Evolutionary conservation across 2,888 invertebrate species (phyloP), one percentile per base, ranked within the genome.

Genomic region (Agonopterix arenella): DNA sequence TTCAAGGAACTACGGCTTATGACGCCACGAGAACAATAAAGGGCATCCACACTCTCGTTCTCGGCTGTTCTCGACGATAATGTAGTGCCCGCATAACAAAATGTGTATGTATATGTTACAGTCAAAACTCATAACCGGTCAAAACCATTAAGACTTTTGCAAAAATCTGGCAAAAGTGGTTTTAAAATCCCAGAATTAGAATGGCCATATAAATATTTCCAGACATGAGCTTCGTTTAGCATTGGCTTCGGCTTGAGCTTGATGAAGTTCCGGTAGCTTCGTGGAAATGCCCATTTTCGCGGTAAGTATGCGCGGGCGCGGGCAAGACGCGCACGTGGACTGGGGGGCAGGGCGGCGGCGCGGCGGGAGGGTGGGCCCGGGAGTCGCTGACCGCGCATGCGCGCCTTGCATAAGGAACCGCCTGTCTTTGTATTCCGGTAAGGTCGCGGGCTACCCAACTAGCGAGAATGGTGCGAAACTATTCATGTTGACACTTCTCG

Each of bases 271-370:
- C 83, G 82, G 83, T 73, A 60, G 57, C 60, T 85, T 86, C 84
- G 68, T 78, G 76, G 86, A 84, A 86, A 85, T 80, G 76, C 52
- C 73, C 73, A 81, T 84, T 84, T 86, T 84, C 79, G 78, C 80
- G 68, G 73, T 74, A 77, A 59, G 65, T 76, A 75, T 73, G 68
- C 67, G 61, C 57, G 42, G 52, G 59, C 59, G 67, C 58, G 60
- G 62, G 62, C 52, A 44, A 61, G 60, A 57, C 58, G 57, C 54
- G 58, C 54, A 56, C 57, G 62, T 52, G 55, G 43, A 8, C 11
- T 8, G 43, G 43, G 8, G 43, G 40, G 40, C 28, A 28, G 28
- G 28, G 40, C 40, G 10, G 40, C 40, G 51, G 28, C 5, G 40
- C 40, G 10, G 40, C 40, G 51, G 50, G 58, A 51, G 59, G 53